Conservation (phyloP, 1,140 invertebrate genomes). For the Apis dorsata region DNA sequence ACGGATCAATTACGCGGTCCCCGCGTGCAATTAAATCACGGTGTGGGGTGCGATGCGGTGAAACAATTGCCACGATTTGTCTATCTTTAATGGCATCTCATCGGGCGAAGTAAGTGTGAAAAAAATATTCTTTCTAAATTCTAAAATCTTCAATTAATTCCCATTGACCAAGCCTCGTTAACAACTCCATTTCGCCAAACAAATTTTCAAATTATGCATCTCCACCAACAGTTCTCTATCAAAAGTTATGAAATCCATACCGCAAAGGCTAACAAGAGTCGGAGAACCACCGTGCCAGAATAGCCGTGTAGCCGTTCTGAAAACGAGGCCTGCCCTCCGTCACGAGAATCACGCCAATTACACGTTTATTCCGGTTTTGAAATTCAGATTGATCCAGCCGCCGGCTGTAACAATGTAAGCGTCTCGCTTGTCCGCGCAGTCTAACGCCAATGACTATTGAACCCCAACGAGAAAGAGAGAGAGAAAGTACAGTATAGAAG, state of each 20-base stretch:
- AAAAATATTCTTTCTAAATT: too few relatives aligned
- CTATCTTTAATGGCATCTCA: background rate
- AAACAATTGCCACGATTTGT: constrained; percentile 19
- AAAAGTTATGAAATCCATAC: too few relatives aligned
- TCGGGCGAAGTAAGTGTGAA: too few relatives aligned
- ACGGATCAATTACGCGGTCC: constrained; percentile 26
- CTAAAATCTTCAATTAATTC: too few relatives aligned
- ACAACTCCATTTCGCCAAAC: too few relatives aligned
- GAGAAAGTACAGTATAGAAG: background rate
- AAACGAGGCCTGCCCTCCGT: background rate
- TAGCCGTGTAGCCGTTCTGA: background rate
- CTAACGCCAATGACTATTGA: constrained; percentile 42
- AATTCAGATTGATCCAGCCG: constrained; percentile 27
- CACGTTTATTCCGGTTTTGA: constrained; percentile 11
- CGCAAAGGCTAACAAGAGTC: too few relatives aligned
- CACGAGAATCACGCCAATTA: background rate
- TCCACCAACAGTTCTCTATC: too few relatives aligned
- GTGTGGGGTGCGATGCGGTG: background rate
- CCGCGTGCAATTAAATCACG: constrained; percentile 35
- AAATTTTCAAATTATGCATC: too few relatives aligned
- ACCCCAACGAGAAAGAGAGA: background rate
- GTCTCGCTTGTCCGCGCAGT: constrained; percentile 8
- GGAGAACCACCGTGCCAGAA: background rate
- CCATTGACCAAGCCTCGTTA: too few relatives aligned
- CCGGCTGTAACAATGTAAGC: constrained; percentile 12